Evolutionary conservation across 2,113 vertebrate species (phyloP).

Genomic region (Bujurquina vittata): DNA sequence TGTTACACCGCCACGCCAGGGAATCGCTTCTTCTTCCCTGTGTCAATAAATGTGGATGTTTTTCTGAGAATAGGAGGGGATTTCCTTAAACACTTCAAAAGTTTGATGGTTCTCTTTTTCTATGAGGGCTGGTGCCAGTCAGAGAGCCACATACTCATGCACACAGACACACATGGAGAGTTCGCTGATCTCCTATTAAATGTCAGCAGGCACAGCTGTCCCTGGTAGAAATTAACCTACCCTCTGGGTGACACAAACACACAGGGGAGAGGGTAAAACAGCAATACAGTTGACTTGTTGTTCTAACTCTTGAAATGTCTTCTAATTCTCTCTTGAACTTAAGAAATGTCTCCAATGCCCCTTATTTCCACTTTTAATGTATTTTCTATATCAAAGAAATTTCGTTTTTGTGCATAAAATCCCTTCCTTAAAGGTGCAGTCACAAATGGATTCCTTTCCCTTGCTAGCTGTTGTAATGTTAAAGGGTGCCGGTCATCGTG

Average conservation of each 20-base stretch:
- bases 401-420: background rate
- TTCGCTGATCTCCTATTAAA: conserved; percentile 63
- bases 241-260: conserved; percentile 37
- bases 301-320: background rate
- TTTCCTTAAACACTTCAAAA: background rate
- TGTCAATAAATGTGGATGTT: background rate
- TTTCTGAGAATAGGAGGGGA: background rate
- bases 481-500: background rate
- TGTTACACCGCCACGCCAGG: background rate
- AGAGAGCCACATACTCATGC: background rate
- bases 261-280: background rate
- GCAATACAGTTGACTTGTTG: background rate
- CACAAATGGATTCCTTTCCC: background rate
- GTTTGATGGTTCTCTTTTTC: background rate
- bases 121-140: background rate
- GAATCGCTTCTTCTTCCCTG: background rate
- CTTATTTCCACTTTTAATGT: background rate
- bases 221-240: conserved; percentile 51
- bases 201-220: conserved; percentile 78
- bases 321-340: background rate
- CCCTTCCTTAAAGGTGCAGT: background rate
- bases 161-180: background rate
- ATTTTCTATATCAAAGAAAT: background rate
- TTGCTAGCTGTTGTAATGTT: background rate
- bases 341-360: background rate